Conservation (phyloP, 1,140 invertebrate species). For the Drosophila punjabiensis region DNA sequence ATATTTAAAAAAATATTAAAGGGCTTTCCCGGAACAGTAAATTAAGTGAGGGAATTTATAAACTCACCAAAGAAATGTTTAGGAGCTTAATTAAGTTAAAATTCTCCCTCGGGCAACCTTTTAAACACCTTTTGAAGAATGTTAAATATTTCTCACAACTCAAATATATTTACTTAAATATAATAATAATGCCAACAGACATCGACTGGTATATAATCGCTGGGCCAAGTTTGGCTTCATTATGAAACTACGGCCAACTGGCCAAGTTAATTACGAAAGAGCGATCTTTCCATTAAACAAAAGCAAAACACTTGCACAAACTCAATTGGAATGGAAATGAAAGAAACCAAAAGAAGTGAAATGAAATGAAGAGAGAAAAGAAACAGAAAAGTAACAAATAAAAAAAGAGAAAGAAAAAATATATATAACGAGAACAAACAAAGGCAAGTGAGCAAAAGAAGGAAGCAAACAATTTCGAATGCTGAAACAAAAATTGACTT, state of each 20-base stretch:
- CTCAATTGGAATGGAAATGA: slow-evolving; percentile 30
- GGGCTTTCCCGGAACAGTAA: neutral
- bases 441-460: slow-evolving; percentile 15
- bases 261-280: slow-evolving; percentile 39
- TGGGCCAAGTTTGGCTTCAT: slow-evolving; percentile 12
- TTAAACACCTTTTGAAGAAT: neutral
- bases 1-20: neutral
- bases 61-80: neutral
- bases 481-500: slow-evolving; percentile 38
- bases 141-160: neutral
- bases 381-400: neutral
- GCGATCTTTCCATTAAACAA: slow-evolving; percentile 34
- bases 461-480: slow-evolving; percentile 35
- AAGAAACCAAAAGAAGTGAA: slow-evolving; percentile 18
- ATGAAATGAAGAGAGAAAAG: neutral
- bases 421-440: slow-evolving; percentile 19
- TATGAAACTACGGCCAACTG: slow-evolving; percentile 20
- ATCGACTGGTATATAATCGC: slow-evolving; percentile 6
- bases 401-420: neutral
- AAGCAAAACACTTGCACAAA: slow-evolving; percentile 64
- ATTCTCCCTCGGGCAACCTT: too few relatives aligned
- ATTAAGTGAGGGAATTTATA: neutral
- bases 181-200: neutral
- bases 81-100: neutral
- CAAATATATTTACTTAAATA: slow-evolving; percentile 4